Percentiles rank a stretch among this genome's conserved stretches.
phyloP scores from a whole-genome alignment of 2,797 vertebrate genomes.

The Tarsius wallacei region DNA sequence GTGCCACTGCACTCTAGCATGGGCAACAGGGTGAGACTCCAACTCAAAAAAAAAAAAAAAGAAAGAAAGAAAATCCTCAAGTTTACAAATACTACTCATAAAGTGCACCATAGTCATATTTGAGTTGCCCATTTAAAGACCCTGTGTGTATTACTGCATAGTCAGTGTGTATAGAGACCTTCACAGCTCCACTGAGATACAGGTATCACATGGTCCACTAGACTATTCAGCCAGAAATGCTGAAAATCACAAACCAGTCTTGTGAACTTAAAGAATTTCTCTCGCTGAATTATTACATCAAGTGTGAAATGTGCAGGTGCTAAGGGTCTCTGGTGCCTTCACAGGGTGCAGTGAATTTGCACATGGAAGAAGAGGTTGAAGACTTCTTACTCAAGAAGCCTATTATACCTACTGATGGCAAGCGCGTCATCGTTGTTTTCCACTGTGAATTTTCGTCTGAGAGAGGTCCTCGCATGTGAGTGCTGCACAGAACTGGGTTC shows the following conservation, averaged over 20 bases:
- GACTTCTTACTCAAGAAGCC: constrained; percentile 94
- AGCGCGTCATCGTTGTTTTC: constrained; percentile 95
- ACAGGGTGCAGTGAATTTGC: constrained; percentile 96
- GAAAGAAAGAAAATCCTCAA: too few species aligned
- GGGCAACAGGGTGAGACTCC: too few species aligned
- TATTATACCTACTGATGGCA: constrained; percentile 91
- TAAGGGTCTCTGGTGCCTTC: background rate
- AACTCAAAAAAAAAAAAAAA: too few species aligned
- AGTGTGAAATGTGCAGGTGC: background rate
- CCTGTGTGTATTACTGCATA: background rate
- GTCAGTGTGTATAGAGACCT: too few species aligned
- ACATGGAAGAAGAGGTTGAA: constrained; percentile 97
- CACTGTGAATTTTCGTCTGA: constrained; percentile 99
- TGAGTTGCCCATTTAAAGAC: background rate
- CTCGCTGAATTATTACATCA: background rate
- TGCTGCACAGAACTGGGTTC: fast-evolving
- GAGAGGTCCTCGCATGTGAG: constrained; percentile 96
- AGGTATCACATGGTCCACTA: background rate
- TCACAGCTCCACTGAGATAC: background rate
- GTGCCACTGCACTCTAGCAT: too few species aligned
- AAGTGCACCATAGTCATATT: background rate
- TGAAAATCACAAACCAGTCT: background rate
- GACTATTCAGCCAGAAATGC: background rate
- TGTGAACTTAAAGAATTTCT: background rate
- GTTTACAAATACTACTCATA: background rate